Evolutionary conservation across 2,797 vertebrate genomes (phyloP).

Genomic region (Sorex maritimensis): DNA sequence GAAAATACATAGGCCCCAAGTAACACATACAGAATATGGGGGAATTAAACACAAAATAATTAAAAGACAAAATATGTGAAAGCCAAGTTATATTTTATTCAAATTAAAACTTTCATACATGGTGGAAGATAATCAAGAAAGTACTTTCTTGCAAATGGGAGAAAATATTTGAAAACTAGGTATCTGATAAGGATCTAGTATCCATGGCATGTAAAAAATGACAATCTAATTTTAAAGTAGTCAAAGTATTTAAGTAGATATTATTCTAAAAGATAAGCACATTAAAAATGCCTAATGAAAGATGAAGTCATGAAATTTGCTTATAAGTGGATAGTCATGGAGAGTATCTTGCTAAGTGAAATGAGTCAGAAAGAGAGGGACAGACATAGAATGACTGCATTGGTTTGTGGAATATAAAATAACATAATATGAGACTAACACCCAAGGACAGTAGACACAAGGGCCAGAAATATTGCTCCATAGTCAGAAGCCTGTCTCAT

Average conservation of each 20-base stretch:
- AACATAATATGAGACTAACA: too few species aligned
- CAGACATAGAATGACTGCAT: too few species aligned
- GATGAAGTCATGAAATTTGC: too few species aligned
- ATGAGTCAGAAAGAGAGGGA: too few species aligned
- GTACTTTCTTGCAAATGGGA: background rate
- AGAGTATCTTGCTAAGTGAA: too few species aligned
- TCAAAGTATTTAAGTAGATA: background rate
- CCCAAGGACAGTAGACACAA: too few species aligned
- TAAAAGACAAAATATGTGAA: background rate
- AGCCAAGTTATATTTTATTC: background rate
- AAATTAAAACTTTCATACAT: background rate
- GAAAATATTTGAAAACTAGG: background rate
- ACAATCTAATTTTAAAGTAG: background rate
- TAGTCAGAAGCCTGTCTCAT: too few species aligned
- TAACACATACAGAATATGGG: background rate
- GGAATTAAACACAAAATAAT: background rate
- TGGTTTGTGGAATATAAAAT: too few species aligned
- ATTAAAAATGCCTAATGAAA: background rate
- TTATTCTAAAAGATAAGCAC: background rate
- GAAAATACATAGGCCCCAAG: background rate
- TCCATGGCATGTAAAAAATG: background rate
- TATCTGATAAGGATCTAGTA: background rate
- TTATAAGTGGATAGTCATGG: too few species aligned
- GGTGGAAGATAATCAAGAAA: background rate
- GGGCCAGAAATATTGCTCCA: too few species aligned